Percentiles rank a stretch among this genome's conserved stretches.
phyloP scores from a whole-genome alignment of 1,140 invertebrate genomes.

The Drosophila pseudoobscura region DNA sequence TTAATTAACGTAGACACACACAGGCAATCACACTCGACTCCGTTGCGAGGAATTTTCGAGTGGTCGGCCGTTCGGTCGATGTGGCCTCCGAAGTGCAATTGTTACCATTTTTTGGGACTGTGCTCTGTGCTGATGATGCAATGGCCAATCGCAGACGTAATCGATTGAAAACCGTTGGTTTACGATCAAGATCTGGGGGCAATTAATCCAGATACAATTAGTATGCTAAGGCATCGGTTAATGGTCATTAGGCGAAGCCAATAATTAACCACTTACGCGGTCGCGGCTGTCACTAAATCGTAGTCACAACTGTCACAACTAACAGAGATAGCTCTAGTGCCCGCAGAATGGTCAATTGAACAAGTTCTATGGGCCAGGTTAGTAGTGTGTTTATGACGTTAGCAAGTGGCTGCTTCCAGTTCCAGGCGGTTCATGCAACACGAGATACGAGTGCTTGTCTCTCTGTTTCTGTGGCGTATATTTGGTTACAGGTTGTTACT shows the following conservation, averaged over 20 bases:
- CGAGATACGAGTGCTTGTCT: slow-evolving; percentile 46
- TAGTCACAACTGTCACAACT: slow-evolving; percentile 66
- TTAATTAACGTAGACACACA: slow-evolving; percentile 30
- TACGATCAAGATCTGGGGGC: slow-evolving; percentile 42
- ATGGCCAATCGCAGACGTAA: slow-evolving; percentile 22
- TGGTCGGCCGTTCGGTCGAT: slow-evolving; percentile 11
- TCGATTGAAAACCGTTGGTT: slow-evolving; percentile 30
- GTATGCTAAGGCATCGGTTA: slow-evolving; percentile 51
- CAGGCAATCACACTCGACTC: slow-evolving; percentile 47
- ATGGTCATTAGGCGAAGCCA: slow-evolving; percentile 54
- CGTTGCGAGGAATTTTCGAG: slow-evolving; percentile 53
- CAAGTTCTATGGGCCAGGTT: slow-evolving; percentile 45
- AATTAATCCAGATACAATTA: slow-evolving; percentile 72
- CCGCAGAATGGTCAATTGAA: slow-evolving; percentile 26
- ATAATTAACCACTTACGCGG: slow-evolving; percentile 66
- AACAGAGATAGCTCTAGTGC: slow-evolving; percentile 14
- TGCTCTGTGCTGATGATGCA: slow-evolving; percentile 19
- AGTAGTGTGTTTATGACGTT: slow-evolving; percentile 39
- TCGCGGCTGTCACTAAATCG: slow-evolving; percentile 37
- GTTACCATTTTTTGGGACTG: slow-evolving; percentile 5
- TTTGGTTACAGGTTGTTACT: slow-evolving; percentile 55
- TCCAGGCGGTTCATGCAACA: slow-evolving; percentile 46
- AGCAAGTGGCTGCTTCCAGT: slow-evolving; percentile 48
- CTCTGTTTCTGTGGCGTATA: slow-evolving; percentile 13
- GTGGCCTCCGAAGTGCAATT: slow-evolving; percentile 51